Evolutionary conservation across 2,888 invertebrate genomes (phyloP).

Genomic region (Drosophila infuscata): DNA sequence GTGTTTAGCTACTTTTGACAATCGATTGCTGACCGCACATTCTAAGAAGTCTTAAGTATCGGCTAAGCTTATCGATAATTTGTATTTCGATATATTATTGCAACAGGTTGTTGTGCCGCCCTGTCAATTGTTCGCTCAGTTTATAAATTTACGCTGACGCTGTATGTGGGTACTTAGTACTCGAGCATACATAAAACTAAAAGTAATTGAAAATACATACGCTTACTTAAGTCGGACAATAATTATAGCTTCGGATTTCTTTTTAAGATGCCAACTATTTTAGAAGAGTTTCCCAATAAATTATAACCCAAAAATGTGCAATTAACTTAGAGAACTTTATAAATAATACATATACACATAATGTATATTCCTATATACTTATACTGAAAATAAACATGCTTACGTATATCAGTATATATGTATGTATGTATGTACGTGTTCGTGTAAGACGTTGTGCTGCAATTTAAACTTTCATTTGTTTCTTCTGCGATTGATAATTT

Average conservation of each 20-base stretch:
- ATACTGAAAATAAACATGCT: background rate
- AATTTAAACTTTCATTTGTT: slow-evolving; percentile 21
- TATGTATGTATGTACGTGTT: background rate
- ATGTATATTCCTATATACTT: background rate
- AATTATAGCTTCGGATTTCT: background rate
- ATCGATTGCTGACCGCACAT: background rate
- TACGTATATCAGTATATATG: background rate
- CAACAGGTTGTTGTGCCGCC: slow-evolving; percentile 45
- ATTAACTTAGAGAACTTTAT: background rate
- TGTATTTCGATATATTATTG: slow-evolving; percentile 13
- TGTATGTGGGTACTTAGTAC: slow-evolving; percentile 13
- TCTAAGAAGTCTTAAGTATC: background rate
- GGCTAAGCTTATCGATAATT: slow-evolving; percentile 16
- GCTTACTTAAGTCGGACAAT: slow-evolving; percentile 26
- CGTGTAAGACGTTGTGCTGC: slow-evolving; percentile 1
- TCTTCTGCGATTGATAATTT: background rate
- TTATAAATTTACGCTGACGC: slow-evolving; percentile 23
- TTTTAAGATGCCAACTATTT: slow-evolving; percentile 7
- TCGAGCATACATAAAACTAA: slow-evolving; percentile 27
- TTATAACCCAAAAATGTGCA: background rate
- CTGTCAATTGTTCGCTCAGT: slow-evolving; percentile 35
- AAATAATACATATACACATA: slow-evolving; percentile 3
- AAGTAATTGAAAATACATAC: slow-evolving; percentile 52
- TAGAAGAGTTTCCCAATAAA: background rate
- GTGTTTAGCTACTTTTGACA: background rate